These are phyloP conservation scores for Bos javanicus DNA, from an alignment of 2,113 vertebrate species.

Conservation along the genomic window DNA sequence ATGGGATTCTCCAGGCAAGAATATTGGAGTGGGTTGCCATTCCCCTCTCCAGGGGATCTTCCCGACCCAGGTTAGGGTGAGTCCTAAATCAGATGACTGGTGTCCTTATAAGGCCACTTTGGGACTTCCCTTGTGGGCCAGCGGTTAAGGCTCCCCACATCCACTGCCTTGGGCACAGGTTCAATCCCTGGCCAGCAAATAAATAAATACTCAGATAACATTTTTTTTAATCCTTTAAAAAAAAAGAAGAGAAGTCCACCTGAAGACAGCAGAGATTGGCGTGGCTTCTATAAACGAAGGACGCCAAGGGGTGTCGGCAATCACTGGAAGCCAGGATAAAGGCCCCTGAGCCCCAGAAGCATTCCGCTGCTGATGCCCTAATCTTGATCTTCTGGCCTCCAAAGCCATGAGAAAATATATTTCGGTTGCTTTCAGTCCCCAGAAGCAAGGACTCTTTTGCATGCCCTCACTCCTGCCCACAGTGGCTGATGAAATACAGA, in stretches of 20 bases:
- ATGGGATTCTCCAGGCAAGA: background rate
- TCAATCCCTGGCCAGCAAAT: background rate
- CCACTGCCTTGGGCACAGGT: background rate
- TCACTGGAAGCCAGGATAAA: background rate
- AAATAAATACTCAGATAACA: background rate
- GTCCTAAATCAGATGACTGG: background rate
- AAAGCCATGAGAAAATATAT: too few relatives aligned
- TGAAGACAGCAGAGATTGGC: background rate
- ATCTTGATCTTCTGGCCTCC: background rate
- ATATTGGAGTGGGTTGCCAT: background rate
- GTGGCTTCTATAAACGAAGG: too few relatives aligned
- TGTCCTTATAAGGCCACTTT: background rate
- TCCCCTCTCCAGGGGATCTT: background rate
- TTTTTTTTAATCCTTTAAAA: background rate
- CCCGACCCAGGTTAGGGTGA: background rate
- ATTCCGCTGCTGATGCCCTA: accelerated
- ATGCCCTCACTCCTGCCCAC: too few relatives aligned
- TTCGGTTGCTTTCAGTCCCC: background rate
- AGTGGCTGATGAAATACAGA: background rate
- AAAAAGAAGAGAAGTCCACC: background rate
- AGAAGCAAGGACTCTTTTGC: background rate
- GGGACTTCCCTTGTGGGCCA: background rate
- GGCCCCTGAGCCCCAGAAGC: background rate
- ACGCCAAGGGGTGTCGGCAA: accelerated
- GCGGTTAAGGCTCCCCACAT: background rate